phyloP scores from a whole-genome alignment of 2,888 invertebrate species.

The Amaurobius ferox region DNA sequence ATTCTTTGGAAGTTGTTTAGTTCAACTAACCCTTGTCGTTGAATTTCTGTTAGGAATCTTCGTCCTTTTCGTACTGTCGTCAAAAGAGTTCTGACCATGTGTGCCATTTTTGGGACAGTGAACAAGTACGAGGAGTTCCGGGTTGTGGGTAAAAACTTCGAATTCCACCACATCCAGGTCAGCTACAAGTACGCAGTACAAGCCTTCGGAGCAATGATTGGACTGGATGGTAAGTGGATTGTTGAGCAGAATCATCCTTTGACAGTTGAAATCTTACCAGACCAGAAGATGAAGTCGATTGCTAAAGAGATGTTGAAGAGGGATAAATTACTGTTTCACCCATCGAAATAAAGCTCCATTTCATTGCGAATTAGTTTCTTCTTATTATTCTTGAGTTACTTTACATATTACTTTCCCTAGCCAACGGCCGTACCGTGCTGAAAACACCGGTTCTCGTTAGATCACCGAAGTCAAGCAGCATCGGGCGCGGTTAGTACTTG shows the following conservation, averaged over 20 bases:
- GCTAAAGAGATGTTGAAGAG: not conserved
- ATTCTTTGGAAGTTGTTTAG: no score
- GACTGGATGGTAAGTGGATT: slow-evolving; percentile 27
- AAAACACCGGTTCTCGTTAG: no score
- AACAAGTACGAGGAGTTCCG: not conserved
- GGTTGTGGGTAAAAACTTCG: not conserved
- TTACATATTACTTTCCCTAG: no score
- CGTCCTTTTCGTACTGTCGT: not conserved
- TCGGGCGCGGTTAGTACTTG: no score
- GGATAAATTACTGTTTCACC: slow-evolving; percentile 32
- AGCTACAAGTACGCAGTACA: slow-evolving; percentile 1
- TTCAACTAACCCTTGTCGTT: no score
- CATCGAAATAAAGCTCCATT: no score
- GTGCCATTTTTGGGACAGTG: not conserved
- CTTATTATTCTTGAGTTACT: no score
- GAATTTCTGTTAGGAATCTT: slow-evolving; percentile 1
- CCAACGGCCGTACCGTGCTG: no score
- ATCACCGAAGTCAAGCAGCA: no score
- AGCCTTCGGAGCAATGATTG: slow-evolving; percentile 12
- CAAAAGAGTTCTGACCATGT: not conserved
- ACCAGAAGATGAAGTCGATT: not conserved
- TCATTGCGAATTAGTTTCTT: no score
- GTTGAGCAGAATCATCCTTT: not conserved
- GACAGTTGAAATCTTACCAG: not conserved
- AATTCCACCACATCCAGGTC: slow-evolving; percentile 15